phyloP scores from a whole-genome alignment of 2,113 vertebrate genomes.

The Podarcis cretensis region DNA sequence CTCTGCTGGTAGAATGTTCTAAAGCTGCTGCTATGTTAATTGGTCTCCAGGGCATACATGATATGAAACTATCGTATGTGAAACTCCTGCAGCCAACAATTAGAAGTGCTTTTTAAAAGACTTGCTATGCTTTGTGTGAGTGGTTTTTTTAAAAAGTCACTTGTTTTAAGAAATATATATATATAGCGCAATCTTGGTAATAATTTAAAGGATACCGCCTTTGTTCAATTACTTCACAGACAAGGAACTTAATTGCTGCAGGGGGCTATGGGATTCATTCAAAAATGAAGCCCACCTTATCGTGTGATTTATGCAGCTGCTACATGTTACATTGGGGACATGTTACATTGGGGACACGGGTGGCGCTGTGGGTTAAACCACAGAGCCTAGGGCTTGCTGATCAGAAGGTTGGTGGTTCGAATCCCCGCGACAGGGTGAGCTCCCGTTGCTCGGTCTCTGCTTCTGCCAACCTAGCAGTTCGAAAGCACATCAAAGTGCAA shows the following conservation, averaged over 20 bases:
- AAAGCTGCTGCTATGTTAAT: neutral
- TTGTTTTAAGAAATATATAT: neutral
- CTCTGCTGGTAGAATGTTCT: neutral
- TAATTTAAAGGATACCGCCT: neutral
- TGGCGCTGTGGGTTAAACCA: too few relatives aligned
- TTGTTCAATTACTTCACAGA: slow-evolving; percentile 13
- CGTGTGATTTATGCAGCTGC: slow-evolving; percentile 15
- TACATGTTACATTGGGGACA: neutral
- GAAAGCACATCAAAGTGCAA: too few relatives aligned
- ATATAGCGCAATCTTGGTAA: neutral
- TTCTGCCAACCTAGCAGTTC: too few relatives aligned
- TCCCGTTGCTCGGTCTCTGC: too few relatives aligned
- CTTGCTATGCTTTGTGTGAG: neutral
- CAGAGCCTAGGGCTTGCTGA: too few relatives aligned
- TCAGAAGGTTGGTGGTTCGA: too few relatives aligned
- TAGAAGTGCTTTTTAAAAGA: neutral
- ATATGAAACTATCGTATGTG: neutral
- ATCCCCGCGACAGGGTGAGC: too few relatives aligned
- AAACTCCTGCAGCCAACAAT: neutral
- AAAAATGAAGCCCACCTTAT: slow-evolving; percentile 11
- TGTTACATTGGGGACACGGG: too few relatives aligned
- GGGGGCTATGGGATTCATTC: neutral
- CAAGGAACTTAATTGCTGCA: neutral
- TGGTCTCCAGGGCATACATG: neutral
- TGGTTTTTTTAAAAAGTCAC: neutral